Evolutionary conservation across 2,888 invertebrate species (phyloP), one percentile per base, ranked within the genome.

Genomic region (Drosophila seclusa): DNA sequence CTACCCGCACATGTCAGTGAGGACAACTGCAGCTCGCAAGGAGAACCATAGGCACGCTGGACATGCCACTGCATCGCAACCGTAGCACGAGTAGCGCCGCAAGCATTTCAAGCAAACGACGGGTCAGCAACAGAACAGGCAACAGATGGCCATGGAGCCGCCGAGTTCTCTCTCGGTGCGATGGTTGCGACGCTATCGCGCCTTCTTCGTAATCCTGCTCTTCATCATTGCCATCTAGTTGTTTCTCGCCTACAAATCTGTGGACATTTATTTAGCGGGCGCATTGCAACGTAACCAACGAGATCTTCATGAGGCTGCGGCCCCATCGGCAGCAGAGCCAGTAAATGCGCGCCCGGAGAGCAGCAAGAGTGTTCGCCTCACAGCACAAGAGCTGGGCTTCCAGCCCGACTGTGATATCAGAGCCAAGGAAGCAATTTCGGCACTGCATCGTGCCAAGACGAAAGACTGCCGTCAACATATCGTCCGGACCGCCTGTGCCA

Each of bases 381-480:
- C 94, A 95, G 68, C 95, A 67, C 95, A 96, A 92, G 95, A 96
- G 90, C 92, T 97, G 82, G 96, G 96, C 92, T 97, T 98, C 93
- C 94, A 94, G 73, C 97, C 97, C 38, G 91, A 94, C 73, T 98
- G 98, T 94, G 96, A 97, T 83, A 96, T 98, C 69, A 94, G 93
- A 67, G 95, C 95, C 48, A 96, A 96, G 93, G 98, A 98, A 94
- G 97, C 98, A 65, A 95, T 98, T 90, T 98, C 98, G 73, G 98
- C 98, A 45, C 95, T 98, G 78, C 96, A 96, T 89, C 95, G 98
- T 88, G 98, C 98, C 53, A 97, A 96, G 93, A 97, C 97, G 76
- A 96, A 96, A 93, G 94, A 94, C 82, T 99, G 99, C 93, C 98
- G 98, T 92, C 95, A 97, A 93, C 94, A 96, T 92, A 96, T 98